Percentiles rank a stretch among this genome's conserved stretches.
phyloP scores from a whole-genome alignment of 2,797 vertebrate species.

The Sarcophilus harrisii region DNA sequence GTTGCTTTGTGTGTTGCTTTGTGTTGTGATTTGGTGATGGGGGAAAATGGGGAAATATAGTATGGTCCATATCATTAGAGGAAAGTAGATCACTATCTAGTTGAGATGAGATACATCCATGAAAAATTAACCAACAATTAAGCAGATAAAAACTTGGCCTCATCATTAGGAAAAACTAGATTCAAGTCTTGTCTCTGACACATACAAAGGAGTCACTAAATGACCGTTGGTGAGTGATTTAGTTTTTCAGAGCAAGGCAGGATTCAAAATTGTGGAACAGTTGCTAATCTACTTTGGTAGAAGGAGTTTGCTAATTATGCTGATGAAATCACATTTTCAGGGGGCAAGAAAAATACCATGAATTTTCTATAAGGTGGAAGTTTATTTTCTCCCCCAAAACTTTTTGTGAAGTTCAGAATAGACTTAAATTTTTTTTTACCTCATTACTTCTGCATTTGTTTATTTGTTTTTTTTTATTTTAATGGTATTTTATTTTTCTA shows the following conservation, averaged over 20 bases:
- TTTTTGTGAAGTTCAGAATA: background rate
- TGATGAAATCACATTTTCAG: background rate
- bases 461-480: too few species aligned
- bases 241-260: background rate
- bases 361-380: background rate
- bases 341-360: background rate
- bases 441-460: too few species aligned
- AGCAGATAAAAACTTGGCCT: background rate
- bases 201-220: background rate
- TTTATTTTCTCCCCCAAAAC: background rate
- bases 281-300: background rate
- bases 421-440: too few species aligned
- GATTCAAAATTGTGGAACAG: background rate
- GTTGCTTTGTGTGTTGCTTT: background rate
- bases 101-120: background rate
- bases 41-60: background rate
- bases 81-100: background rate
- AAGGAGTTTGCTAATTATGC: background rate
- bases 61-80: background rate
- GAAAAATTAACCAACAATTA: background rate
- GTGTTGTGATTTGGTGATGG: background rate
- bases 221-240: background rate
- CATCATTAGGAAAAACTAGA: background rate
- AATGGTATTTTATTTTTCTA: too few species aligned
- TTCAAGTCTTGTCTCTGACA: background rate